phyloP scores from a whole-genome alignment of 2,888 invertebrate genomes.

The Stenodera caucasica region DNA sequence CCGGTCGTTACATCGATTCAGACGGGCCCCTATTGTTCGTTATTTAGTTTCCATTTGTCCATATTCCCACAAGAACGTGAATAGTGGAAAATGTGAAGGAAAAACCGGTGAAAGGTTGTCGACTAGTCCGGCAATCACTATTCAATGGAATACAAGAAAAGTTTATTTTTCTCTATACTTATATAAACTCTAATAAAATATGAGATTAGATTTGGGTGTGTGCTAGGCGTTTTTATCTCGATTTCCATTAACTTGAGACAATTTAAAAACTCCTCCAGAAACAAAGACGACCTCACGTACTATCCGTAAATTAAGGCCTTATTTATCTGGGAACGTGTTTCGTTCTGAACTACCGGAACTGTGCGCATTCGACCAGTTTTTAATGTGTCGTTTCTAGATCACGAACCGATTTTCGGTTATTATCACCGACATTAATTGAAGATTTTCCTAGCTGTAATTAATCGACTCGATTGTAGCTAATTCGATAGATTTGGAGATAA shows the following conservation, averaged over 20 bases:
- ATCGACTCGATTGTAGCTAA: too few relatives aligned
- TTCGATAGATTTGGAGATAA: too few relatives aligned
- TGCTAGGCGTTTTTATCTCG: conserved; percentile 12
- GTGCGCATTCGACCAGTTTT: conserved; percentile 29
- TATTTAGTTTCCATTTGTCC: background rate
- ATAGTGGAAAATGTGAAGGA: background rate
- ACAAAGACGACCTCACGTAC: conserved; percentile 32
- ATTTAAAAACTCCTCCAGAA: conserved; percentile 30
- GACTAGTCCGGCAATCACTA: background rate
- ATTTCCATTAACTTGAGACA: conserved; percentile 31
- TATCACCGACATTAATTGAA: too few relatives aligned
- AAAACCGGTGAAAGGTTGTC: too few relatives aligned
- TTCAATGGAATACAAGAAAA: background rate
- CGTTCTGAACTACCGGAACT: conserved; percentile 21
- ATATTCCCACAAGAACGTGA: background rate
- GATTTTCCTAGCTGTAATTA: too few relatives aligned
- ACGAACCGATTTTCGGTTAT: conserved; percentile 1
- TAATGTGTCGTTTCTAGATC: conserved; percentile 7
- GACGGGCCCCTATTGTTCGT: background rate
- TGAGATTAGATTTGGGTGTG: conserved; percentile 16
- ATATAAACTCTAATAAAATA: conserved; percentile 24
- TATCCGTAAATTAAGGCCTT: conserved; percentile 32
- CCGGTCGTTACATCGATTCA: background rate
- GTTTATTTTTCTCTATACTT: background rate
- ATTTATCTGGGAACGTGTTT: conserved; percentile 34